A percentile compares a stretch with the other conserved stretches of the same genome.
phyloP scores from a whole-genome alignment of 2,888 invertebrate genomes.

The Calliphora vomitoria region DNA sequence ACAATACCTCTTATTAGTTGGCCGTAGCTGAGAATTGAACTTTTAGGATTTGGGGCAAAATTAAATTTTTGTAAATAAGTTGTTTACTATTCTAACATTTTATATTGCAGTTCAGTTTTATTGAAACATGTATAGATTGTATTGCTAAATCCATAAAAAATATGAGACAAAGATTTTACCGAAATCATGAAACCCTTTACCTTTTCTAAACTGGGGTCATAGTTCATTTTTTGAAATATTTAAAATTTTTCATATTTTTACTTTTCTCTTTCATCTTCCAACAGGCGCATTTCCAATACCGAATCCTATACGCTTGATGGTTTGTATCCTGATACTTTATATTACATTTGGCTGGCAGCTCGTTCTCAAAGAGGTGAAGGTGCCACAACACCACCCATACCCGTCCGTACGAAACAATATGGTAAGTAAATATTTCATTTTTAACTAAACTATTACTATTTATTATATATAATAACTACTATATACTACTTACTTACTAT shows the following conservation, averaged over 20 bases:
- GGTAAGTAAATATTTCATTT: constrained; percentile 89
- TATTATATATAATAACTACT: constrained; percentile 37
- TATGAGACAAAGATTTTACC: no score
- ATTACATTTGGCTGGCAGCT: constrained; percentile 98
- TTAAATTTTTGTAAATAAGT: no score
- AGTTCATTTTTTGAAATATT: no score
- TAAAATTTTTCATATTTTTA: neutral
- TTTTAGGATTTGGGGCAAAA: no score
- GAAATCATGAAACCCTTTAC: no score
- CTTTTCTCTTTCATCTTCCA: neutral
- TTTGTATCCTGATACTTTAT: constrained; percentile 97
- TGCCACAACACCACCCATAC: constrained; percentile 96
- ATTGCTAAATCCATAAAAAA: no score
- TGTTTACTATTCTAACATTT: no score
- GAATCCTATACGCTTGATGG: constrained; percentile 95
- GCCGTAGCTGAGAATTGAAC: no score
- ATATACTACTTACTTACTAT: constrained; percentile 13
- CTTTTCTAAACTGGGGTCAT: no score
- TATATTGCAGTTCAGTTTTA: no score
- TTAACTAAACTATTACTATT: constrained; percentile 9
- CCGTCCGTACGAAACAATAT: constrained; percentile 98
- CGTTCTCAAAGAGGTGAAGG: constrained; percentile 97
- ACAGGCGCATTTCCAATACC: constrained; percentile 90
- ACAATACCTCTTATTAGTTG: no score
- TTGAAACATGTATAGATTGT: no score